Conservation (phyloP, 2,888 invertebrate genomes). For the Shargacucullia verbasci region DNA sequence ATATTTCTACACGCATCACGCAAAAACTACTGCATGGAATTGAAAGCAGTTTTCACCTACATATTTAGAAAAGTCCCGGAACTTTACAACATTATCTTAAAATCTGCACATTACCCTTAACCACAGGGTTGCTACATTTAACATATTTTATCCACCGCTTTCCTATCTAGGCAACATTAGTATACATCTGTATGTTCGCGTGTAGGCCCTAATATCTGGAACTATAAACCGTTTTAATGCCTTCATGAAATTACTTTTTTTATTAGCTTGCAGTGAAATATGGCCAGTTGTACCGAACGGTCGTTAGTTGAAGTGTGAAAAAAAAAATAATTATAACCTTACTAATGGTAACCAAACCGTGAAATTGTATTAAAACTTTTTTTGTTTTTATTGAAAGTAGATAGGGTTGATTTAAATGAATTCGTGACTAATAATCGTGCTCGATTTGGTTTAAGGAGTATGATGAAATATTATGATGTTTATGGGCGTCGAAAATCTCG, state of each 20-base stretch:
- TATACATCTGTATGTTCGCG: constrained; percentile 50
- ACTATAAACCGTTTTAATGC: constrained; percentile 58
- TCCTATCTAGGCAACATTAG: constrained; percentile 30
- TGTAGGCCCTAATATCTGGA: constrained; percentile 54
- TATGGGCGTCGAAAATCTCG: background rate
- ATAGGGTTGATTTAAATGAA: constrained; percentile 6
- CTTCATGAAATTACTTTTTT: constrained; percentile 54
- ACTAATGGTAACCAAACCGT: constrained; percentile 43
- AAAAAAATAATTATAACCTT: constrained; percentile 32
- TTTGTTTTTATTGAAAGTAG: constrained; percentile 7
- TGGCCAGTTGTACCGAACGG: constrained; percentile 35
- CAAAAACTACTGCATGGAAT: too few species aligned
- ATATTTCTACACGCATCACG: too few species aligned
- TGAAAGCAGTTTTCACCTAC: too few species aligned
- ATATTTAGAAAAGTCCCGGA: too few species aligned
- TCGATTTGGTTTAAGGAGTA: constrained; percentile 7
- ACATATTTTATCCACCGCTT: constrained; percentile 12
- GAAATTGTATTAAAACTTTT: constrained; percentile 40
- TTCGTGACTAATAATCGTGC: constrained; percentile 32
- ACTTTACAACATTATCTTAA: too few species aligned
- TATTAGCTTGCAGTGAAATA: constrained; percentile 53
- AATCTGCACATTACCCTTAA: constrained; percentile 12
- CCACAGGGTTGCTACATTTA: constrained; percentile 14
- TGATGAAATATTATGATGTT: constrained; percentile 8
- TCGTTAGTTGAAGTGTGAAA: constrained; percentile 53